Conservation (phyloP, 2,888 invertebrate species). For the Ptilodon capucinus region DNA sequence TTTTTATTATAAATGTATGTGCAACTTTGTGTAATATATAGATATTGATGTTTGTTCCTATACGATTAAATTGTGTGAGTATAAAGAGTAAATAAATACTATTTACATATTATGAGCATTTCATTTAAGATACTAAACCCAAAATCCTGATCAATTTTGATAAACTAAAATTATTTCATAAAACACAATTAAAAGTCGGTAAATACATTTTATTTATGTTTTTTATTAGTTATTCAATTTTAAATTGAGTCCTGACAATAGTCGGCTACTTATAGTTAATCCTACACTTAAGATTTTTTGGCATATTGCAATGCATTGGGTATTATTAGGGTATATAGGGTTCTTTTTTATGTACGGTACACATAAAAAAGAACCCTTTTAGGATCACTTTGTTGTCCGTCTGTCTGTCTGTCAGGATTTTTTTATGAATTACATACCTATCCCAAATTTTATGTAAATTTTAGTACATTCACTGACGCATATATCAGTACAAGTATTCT, state of each 20-base stretch:
- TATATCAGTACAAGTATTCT: too few species aligned
- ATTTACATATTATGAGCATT: slow-evolving; percentile 41
- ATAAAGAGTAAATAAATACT: slow-evolving; percentile 47
- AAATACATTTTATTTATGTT: too few species aligned
- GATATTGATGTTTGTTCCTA: slow-evolving; percentile 35
- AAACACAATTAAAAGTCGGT: background rate
- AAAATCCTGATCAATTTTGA: too few species aligned
- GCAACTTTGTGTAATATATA: slow-evolving; percentile 22
- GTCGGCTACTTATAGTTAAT: background rate
- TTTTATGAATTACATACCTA: too few species aligned
- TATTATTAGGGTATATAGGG: too few species aligned
- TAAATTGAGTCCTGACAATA: background rate
- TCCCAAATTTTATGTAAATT: too few species aligned
- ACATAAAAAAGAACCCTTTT: too few species aligned
- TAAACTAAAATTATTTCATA: background rate
- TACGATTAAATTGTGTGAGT: slow-evolving; percentile 43
- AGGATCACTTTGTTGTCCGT: too few species aligned
- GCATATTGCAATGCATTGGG: background rate
- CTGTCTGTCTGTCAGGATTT: too few species aligned
- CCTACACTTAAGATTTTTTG: background rate
- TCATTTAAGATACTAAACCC: background rate
- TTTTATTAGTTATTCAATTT: background rate
- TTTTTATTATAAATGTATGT: slow-evolving; percentile 13
- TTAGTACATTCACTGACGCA: too few species aligned
- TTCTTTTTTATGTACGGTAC: too few species aligned